phyloP scores from a whole-genome alignment of 2,797 vertebrate genomes.

The Chelon labrosus region DNA sequence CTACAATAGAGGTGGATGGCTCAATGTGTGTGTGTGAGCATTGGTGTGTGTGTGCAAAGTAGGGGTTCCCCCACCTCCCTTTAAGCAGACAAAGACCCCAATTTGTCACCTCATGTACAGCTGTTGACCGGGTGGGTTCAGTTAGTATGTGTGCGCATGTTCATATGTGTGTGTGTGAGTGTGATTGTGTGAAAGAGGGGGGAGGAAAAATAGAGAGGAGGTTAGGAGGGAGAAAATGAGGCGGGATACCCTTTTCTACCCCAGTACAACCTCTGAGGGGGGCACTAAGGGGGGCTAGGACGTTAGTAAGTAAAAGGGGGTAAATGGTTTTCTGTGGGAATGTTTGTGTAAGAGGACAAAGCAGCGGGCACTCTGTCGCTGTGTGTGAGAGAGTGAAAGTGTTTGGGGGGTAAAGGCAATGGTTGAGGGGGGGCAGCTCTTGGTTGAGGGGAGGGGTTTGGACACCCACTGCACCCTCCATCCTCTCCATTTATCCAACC shows the following conservation, averaged over 20 bases:
- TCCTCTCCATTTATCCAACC: slow-evolving; percentile 26
- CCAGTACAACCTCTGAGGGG: slow-evolving; percentile 59
- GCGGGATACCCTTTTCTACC: slow-evolving; percentile 65
- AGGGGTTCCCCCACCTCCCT: slow-evolving; percentile 73
- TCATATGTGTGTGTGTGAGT: slow-evolving; percentile 64
- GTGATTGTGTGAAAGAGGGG: slow-evolving; percentile 62
- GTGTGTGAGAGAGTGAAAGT: slow-evolving; percentile 76
- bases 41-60: slow-evolving; percentile 55
- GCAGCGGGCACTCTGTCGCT: slow-evolving; percentile 71
- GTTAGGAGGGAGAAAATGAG: slow-evolving; percentile 51
- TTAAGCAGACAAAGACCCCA: slow-evolving; percentile 82
- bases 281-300: slow-evolving; percentile 12
- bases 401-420: slow-evolving; percentile 33
- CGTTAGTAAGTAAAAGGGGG: slow-evolving; percentile 73
- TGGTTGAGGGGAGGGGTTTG: slow-evolving; percentile 24
- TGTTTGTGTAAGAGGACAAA: slow-evolving; percentile 83
- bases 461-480: slow-evolving; percentile 19
- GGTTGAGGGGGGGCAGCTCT: slow-evolving; percentile 14
- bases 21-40: slow-evolving; percentile 64
- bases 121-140: slow-evolving; percentile 79
- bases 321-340: slow-evolving; percentile 83
- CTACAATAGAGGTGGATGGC: slow-evolving; percentile 71
- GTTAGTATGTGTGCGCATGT: slow-evolving; percentile 69
- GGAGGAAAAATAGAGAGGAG: slow-evolving; percentile 45
- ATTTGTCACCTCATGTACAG: slow-evolving; percentile 85